Evolutionary conservation across 1,140 invertebrate species (phyloP).

Genomic region (Pogonognathellus flavescens): DNA sequence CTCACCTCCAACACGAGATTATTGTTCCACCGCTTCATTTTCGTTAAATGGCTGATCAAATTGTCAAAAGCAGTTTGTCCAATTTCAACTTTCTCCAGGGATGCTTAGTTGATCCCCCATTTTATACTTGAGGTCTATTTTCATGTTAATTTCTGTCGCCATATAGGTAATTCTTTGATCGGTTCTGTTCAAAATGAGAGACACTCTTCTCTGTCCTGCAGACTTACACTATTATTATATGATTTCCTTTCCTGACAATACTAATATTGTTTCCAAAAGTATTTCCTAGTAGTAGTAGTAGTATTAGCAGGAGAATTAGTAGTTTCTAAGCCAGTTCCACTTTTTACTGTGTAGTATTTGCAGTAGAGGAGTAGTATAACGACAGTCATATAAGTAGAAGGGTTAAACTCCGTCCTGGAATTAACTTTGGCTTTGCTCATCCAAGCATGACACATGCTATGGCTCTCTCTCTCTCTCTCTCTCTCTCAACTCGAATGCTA

Average conservation of each 20-base stretch:
- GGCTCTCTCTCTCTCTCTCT: no score
- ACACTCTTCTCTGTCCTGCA: neutral
- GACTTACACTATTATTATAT: no score
- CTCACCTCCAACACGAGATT: neutral
- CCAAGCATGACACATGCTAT: conserved; percentile 18
- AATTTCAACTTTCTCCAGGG: conserved; percentile 28
- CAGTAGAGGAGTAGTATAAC: no score
- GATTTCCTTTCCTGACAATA: no score
- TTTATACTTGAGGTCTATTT: conserved; percentile 35
- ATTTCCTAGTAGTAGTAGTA: no score
- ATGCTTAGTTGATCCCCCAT: conserved; percentile 15
- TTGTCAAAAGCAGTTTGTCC: conserved; percentile 49
- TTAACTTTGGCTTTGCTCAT: neutral
- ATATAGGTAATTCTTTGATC: conserved; percentile 10
- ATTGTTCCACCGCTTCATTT: conserved; percentile 33
- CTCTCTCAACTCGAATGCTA: conserved; percentile 14
- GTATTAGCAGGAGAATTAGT: no score
- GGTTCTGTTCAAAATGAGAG: conserved; percentile 31
- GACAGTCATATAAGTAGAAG: no score
- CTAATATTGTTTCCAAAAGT: no score
- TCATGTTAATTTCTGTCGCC: conserved; percentile 28
- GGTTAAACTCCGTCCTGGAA: neutral
- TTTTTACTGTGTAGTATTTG: neutral
- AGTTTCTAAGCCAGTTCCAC: no score
- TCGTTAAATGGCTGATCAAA: conserved; percentile 46